These are phyloP conservation scores for Leptinotarsa defecta DNA, from an alignment of 1,140 invertebrate species.

Conservation along the genomic window DNA sequence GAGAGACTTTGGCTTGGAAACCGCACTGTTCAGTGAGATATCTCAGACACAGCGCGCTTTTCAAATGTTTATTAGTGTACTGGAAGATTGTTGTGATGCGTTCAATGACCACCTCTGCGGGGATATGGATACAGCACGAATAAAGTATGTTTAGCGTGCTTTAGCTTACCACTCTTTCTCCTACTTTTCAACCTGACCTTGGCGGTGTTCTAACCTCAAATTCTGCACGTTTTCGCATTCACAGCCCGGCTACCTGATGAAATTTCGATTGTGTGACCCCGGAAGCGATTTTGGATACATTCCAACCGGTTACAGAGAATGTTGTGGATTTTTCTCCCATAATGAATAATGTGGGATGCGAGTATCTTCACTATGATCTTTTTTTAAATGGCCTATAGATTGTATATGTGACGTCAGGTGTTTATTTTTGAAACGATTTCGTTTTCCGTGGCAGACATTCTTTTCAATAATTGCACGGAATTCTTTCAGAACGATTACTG, in stretches of 20 bases:
- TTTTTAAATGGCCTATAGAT: slow-evolving; percentile 11
- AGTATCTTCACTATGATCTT: neutral
- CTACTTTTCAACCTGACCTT: slow-evolving; percentile 25
- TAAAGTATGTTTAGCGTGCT: slow-evolving; percentile 21
- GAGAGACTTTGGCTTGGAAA: slow-evolving; percentile 23
- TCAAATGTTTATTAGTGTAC: slow-evolving; percentile 27
- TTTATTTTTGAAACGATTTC: slow-evolving; percentile 22
- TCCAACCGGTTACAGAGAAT: slow-evolving; percentile 20
- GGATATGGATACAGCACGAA: slow-evolving; percentile 22
- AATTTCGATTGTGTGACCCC: slow-evolving; percentile 9
- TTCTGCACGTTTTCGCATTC: slow-evolving; percentile 30
- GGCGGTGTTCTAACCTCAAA: slow-evolving; percentile 29
- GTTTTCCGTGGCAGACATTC: slow-evolving; percentile 2
- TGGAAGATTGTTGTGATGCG: slow-evolving; percentile 22
- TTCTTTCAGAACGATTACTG: neutral
- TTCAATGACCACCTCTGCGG: slow-evolving; percentile 21
- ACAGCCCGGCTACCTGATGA: slow-evolving; percentile 15
- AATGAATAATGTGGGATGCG: slow-evolving; percentile 5
- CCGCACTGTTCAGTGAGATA: slow-evolving; percentile 8
- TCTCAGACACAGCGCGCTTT: slow-evolving; percentile 23
- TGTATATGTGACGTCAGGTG: slow-evolving; percentile 8
- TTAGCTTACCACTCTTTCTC: slow-evolving; percentile 20
- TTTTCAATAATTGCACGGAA: neutral
- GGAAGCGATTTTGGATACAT: slow-evolving; percentile 23
- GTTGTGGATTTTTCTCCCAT: slow-evolving; percentile 14